Evolutionary conservation across 92 coral and sea anemone genomes (phyloP).

Genomic region (Parazoanthus atlanticus): DNA sequence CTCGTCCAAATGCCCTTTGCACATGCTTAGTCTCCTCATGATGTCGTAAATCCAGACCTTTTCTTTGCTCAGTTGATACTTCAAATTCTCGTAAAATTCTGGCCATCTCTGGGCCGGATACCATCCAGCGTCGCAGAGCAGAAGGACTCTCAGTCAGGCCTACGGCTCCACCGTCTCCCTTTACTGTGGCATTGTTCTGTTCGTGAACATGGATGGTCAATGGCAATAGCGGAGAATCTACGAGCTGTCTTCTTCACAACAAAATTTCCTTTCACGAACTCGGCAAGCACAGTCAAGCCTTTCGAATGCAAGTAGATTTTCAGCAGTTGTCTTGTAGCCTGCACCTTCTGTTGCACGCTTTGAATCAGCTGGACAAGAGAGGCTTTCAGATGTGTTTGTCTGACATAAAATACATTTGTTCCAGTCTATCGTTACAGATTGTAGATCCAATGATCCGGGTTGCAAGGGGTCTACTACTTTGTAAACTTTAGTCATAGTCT

Average conservation of each 20-base stretch:
- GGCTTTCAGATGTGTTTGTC: slow-evolving; percentile 49
- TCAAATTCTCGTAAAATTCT: slow-evolving; percentile 38
- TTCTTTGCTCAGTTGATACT: neutral
- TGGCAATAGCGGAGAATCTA: slow-evolving; percentile 28
- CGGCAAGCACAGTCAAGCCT: neutral
- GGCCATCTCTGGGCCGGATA: slow-evolving; percentile 44
- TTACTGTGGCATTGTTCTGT: slow-evolving; percentile 37
- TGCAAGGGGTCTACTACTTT: slow-evolving; percentile 41
- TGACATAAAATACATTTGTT: slow-evolving; percentile 60
- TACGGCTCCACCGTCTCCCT: slow-evolving; percentile 46
- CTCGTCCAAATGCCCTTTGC: slow-evolving; percentile 31
- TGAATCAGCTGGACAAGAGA: slow-evolving; percentile 54
- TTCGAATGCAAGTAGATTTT: slow-evolving; percentile 30
- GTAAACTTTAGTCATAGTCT: slow-evolving; percentile 33
- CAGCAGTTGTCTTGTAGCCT: slow-evolving; percentile 46
- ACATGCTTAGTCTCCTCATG: slow-evolving; percentile 23
- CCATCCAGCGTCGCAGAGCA: slow-evolving; percentile 33
- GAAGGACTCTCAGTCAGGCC: slow-evolving; percentile 36
- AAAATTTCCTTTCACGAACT: slow-evolving; percentile 32
- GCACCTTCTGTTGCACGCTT: slow-evolving; percentile 45
- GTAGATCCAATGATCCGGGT: slow-evolving; percentile 14
- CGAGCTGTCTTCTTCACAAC: slow-evolving; percentile 24
- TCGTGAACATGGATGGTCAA: slow-evolving; percentile 50
- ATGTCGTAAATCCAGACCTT: slow-evolving; percentile 17
- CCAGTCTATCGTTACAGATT: slow-evolving; percentile 47